These are phyloP conservation scores for Hippopotamus amphibius DNA, from an alignment of 2,113 vertebrate species.

Conservation along the genomic window DNA sequence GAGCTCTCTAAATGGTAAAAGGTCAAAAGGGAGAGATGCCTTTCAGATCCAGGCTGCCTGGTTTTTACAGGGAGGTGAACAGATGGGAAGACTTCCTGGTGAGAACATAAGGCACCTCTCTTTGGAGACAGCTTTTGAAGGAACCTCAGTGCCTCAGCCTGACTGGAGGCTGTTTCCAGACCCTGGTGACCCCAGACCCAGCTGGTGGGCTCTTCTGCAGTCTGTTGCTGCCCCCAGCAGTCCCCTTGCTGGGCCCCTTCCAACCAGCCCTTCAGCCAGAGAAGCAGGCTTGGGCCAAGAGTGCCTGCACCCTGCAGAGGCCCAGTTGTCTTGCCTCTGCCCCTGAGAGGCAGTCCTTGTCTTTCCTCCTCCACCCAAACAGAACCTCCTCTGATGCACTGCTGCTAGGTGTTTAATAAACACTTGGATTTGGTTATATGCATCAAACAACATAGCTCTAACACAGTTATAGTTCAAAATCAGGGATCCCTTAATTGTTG, in stretches of 20 bases:
- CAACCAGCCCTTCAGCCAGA: background rate
- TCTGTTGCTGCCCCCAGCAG: background rate
- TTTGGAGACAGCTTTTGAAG: background rate
- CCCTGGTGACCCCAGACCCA: background rate
- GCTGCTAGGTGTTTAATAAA: background rate
- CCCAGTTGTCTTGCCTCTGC: accelerated
- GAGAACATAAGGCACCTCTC: background rate
- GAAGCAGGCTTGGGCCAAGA: background rate
- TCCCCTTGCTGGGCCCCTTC: no score
- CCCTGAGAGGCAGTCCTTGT: accelerated
- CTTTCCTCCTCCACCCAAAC: accelerated
- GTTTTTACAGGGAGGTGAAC: background rate
- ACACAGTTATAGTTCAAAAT: background rate
- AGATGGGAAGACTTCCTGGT: background rate
- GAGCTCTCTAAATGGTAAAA: background rate
- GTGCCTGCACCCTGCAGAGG: accelerated
- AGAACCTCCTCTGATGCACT: no score
- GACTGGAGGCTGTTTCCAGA: background rate
- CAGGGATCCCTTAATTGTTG: background rate
- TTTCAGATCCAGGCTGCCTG: background rate
- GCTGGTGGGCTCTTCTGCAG: background rate
- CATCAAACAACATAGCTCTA: background rate
- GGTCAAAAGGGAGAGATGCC: background rate
- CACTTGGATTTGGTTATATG: background rate
- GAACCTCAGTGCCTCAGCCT: background rate